A percentile compares a stretch with the other conserved stretches of the same genome.
Evolutionary conservation across 2,797 vertebrate genomes (phyloP).

Genomic region (Notamacropus eugenii): DNA sequence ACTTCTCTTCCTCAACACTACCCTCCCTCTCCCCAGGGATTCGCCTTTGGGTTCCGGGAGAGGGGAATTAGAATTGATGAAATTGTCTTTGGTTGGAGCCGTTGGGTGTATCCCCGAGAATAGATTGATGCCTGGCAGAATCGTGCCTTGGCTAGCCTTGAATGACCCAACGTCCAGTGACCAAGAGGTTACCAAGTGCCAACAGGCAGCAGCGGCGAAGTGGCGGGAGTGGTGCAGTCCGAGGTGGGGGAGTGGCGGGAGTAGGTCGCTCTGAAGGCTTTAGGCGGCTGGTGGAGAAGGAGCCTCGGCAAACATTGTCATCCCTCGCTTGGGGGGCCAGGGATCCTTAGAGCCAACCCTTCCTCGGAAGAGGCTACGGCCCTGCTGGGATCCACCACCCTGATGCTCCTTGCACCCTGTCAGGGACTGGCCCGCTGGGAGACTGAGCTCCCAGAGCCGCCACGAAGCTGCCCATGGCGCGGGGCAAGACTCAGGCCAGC

Average conservation of each 20-base stretch:
- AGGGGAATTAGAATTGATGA: background rate
- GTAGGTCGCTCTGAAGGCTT: too few relatives aligned
- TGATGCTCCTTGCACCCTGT: background rate
- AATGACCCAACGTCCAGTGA: background rate
- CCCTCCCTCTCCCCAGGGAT: background rate
- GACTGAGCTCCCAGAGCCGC: background rate
- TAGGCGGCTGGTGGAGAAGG: background rate
- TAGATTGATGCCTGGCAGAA: background rate
- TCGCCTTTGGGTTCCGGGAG: background rate
- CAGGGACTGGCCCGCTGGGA: background rate
- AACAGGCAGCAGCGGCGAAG: background rate
- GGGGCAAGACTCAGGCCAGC: background rate
- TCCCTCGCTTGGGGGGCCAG: too few relatives aligned
- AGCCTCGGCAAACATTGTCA: background rate
- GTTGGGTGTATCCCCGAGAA: background rate
- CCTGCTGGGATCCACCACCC: too few relatives aligned
- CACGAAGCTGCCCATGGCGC: background rate
- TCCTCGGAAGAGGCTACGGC: background rate
- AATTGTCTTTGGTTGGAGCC: background rate
- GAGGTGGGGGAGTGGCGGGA: background rate
- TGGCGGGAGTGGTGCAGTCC: background rate
- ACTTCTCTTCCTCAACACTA: background rate
- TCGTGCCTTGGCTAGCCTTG: background rate
- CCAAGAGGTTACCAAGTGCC: background rate
- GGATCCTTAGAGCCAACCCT: background rate